Percentiles rank a stretch among this genome's conserved stretches.
phyloP scores from a whole-genome alignment of 2,888 invertebrate species.

The Artemia sinica region DNA sequence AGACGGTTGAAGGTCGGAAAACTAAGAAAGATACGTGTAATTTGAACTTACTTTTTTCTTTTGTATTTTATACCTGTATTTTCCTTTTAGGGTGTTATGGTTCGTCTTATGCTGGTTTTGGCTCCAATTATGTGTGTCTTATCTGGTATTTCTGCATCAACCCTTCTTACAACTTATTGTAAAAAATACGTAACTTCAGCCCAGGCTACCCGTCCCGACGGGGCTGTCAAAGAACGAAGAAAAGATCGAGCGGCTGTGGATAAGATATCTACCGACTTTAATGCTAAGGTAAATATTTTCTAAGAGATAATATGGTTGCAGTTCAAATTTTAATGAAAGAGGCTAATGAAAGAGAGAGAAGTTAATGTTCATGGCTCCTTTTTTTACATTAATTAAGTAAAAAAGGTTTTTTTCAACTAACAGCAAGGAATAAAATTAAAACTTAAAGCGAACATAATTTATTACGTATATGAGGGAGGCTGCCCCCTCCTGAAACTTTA shows the following conservation, averaged over 20 bases:
- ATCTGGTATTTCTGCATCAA: conserved; percentile 83
- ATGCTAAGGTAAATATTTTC: conserved; percentile 19
- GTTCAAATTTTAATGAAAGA: no score
- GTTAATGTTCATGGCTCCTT: no score
- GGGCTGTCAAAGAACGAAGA: conserved; percentile 39
- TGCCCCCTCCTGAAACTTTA: no score
- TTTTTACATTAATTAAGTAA: no score
- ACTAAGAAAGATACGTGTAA: no score
- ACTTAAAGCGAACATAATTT: no score
- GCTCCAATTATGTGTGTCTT: conserved; percentile 97
- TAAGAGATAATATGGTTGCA: no score
- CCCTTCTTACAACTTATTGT: conserved; percentile 64
- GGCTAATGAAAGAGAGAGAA: no score
- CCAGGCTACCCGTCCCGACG: conserved; percentile 31
- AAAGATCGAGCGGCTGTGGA: conserved; percentile 45
- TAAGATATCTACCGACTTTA: conserved; percentile 19
- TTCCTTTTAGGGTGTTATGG: conserved; percentile 78
- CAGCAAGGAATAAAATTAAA: no score
- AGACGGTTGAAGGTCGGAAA: no score
- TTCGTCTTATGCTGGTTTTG: conserved; percentile 89
- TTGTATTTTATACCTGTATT: not conserved
- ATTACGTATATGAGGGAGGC: no score
- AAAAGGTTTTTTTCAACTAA: no score
- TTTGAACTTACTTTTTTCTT: not conserved
- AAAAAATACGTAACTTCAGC: conserved; percentile 51